Base-by-base conservation (phyloP, 2,888 invertebrate genomes). In the Epiblema foenella region DNA sequence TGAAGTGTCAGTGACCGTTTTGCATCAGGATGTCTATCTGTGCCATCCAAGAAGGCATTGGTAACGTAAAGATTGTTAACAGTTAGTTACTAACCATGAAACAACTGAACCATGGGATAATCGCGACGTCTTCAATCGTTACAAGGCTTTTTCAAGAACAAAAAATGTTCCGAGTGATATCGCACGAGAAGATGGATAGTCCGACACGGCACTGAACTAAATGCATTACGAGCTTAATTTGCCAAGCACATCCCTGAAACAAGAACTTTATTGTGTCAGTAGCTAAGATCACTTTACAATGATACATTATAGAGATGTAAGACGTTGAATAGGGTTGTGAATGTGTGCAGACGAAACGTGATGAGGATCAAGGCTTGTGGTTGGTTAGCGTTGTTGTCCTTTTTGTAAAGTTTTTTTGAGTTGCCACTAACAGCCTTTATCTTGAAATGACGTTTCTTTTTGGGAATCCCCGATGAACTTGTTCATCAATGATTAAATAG, bases 1-100 rank as follows among this genome's bases (percentile, higher is more conserved):
- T 46, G 17, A 59, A 59, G 66, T 69, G 65, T 66, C 70, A 49
- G 42, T 70, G 70, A 70, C 59, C 70, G 59, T 37, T 59, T 65
- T 57, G 63, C 64, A 39, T 52, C 33, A 52, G 69, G 33, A 59
- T 65, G 33, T 51, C 33, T 29, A 20, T 29, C n/a, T 37, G n/a
- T 49, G 11, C 24, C 24, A 24, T 24, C 24, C 1, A 18, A 18
- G 5, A 2, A 33, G 33, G 33, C 24, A 24, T 24, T 24, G 24
- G 4, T 24, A 33, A 33, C 33, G 33, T 5, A 33, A 33, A 33
- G 9, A 33, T 33, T 0, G 9, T 33, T 33, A 8, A 33, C 29
- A n/a, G n/a, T n/a, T 33, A 33, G 33, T 33, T 33, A 33, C 33
- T 2, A 33, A 24, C 4, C 24, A 17, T 58, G 52, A 54, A 59